Evolutionary conservation across 92 coral and sea anemone genomes (phyloP), one percentile per base, ranked within the genome.

Genomic region (Palythoa grandiflora): DNA sequence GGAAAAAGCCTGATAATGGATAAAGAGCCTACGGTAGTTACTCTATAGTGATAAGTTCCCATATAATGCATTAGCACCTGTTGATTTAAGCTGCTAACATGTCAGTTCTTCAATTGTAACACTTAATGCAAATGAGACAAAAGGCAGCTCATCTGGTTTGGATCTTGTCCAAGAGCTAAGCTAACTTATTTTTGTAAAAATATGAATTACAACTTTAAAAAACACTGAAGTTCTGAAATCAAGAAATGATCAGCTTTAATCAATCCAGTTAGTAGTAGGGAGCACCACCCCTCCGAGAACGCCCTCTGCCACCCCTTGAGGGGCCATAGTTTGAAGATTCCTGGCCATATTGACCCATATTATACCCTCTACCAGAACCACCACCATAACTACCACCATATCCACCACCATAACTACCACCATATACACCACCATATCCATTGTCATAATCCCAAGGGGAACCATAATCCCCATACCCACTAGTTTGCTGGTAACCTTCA

Each of bases 281-380:
- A 79, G 40, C 75, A 38, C 57, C 36, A 70, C 89, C 92, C 44
- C 90, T 52, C 16, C 78, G 55, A 8, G 89, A 85, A 17, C 71
- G 39, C 66, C 80, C 80, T 36, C 93, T 68, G 59, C 86, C 50
- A 44, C 71, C 71, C 10, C 89, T 40, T 16, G 89, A 89, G 55
- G 94, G 84, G 16, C 94, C 94, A 79, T 77, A 89, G 28, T 57
- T 16, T 38, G 94, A 89, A 10, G 92, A 20, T 35, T 84, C 88
- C 57, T 92, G 95, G 28, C 73, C 38, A 38, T 93, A 93, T 38
- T 80, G n/a, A 5, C 94, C 94, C 93, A 88, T 15, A 1, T 40
- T 83, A 19, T 66, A 80, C 10, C 78, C 70, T 37, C 84, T 78
- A 76, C 84, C 70, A 8, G 16, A 13, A 21, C 59, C 77, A 21